Base-by-base conservation (phyloP, 1,140 invertebrate genomes). In the Ceratoteleas bidentatus region DNA sequence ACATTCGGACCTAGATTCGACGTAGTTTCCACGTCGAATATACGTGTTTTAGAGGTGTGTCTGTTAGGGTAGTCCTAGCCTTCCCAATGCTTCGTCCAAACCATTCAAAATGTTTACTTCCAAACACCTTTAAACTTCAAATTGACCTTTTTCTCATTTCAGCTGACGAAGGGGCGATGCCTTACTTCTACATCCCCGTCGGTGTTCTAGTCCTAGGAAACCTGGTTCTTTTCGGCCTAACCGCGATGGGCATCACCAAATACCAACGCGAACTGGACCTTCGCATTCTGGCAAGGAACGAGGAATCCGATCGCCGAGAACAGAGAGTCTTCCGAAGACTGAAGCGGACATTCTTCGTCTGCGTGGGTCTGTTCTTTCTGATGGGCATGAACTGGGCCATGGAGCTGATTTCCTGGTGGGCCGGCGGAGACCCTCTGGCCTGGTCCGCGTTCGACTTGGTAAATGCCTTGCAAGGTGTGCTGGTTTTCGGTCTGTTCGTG, bases 151-250 rank as follows among this genome's bases (percentile, higher is more conserved):
- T 24, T 24, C 24, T 4, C 4, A 40, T 80, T 80, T 8, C 86
- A 94, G 93, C 92, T 66, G 91, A 94, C 60, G 84, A 91, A 66
- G 90, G 92, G 38, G 92, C 93, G 3, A 87, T 94, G 78, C 93
- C 93, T 3, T 94, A 94, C 80, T 94, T 94, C 81, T 94, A 94
- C 84, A 92, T 93, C 2, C 93, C 94, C 0, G 90, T 94, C 4
- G 93, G 93, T 0, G 66, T 93, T 6, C 91, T 95, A 6, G 87
- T 94, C 0, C 47, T 92, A 2, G 87, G 81, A 11, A 94, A 95
- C 66, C 88, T 92, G 72, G 62, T 92, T 0, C 88, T 94, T 40
- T 94, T 93, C 82, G 43, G 91, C 2, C 80, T 94, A 72, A 94
- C 93, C 0, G 91, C 88, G n/a, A 15, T 87, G 3, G 86, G 85